phyloP scores from a whole-genome alignment of 2,113 vertebrate genomes.

The Calypte anna region DNA sequence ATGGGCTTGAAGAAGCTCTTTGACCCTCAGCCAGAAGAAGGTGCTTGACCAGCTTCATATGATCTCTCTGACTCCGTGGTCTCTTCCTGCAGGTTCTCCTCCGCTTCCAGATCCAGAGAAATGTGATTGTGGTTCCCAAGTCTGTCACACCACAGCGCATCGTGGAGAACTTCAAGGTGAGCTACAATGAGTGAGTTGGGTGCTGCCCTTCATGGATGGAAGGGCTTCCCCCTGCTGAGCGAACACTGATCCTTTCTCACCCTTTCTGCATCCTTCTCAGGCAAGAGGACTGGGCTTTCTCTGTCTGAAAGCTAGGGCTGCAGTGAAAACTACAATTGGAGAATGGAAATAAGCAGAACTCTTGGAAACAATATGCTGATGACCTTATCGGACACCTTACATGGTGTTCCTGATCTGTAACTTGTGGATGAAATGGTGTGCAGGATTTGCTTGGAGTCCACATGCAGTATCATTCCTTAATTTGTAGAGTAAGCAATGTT shows the following conservation, averaged over 20 bases:
- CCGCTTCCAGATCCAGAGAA: slow-evolving; percentile 89
- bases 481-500: neutral
- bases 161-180: slow-evolving; percentile 88
- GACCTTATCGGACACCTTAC: neutral
- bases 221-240: neutral
- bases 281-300: neutral
- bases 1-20: neutral
- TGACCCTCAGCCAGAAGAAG: neutral
- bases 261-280: neutral
- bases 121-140: slow-evolving; percentile 88
- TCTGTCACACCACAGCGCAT: slow-evolving; percentile 88
- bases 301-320: neutral
- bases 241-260: neutral
- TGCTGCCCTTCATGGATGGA: neutral
- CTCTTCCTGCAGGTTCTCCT: slow-evolving; percentile 83
- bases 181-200: neutral
- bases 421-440: neutral
- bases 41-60: neutral
- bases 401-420: neutral
- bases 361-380: neutral
- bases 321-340: neutral
- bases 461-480: neutral
- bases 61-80: neutral
- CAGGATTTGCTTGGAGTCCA: neutral
- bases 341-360: neutral